Percentiles rank a stretch among this genome's conserved stretches.
These are phyloP conservation scores for Agrochola macilenta DNA, from an alignment of 2,888 invertebrate genomes.

Conservation along the genomic window DNA sequence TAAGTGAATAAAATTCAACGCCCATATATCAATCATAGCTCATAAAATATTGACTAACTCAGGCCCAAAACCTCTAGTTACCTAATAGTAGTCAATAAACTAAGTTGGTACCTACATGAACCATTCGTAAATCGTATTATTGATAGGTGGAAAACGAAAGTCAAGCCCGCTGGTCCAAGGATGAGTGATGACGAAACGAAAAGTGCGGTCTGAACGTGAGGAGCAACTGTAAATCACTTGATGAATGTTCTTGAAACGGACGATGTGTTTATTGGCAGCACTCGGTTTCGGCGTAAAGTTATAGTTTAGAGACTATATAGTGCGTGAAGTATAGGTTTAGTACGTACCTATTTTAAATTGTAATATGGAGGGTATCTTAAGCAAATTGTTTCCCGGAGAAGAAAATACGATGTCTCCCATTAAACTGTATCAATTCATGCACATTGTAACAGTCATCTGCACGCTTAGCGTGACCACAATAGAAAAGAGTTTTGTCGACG, in stretches of 20 bases:
- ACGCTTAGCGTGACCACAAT: too few species aligned
- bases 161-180: constrained; percentile 62
- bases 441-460: not conserved
- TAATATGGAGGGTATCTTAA: not conserved
- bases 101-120: constrained; percentile 47
- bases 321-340: not conserved
- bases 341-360: not conserved
- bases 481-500: too few species aligned
- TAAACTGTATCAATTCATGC: not conserved
- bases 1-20: not conserved
- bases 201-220: constrained; percentile 66
- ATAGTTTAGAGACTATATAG: constrained; percentile 52
- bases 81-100: constrained; percentile 45
- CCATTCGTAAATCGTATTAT: constrained; percentile 56
- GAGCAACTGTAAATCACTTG: constrained; percentile 66
- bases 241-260: constrained; percentile 66
- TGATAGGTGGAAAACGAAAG: constrained; percentile 68
- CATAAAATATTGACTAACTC: constrained; percentile 36
- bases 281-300: constrained; percentile 40
- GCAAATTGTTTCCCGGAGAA: not conserved
- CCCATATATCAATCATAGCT: constrained; percentile 24
- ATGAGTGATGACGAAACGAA: constrained; percentile 68
- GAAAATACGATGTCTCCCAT: not conserved
- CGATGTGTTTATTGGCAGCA: constrained; percentile 66
- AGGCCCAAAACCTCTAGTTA: constrained; percentile 14